Base-by-base conservation (phyloP, 2,888 invertebrate genomes). In the Mantis religiosa region DNA sequence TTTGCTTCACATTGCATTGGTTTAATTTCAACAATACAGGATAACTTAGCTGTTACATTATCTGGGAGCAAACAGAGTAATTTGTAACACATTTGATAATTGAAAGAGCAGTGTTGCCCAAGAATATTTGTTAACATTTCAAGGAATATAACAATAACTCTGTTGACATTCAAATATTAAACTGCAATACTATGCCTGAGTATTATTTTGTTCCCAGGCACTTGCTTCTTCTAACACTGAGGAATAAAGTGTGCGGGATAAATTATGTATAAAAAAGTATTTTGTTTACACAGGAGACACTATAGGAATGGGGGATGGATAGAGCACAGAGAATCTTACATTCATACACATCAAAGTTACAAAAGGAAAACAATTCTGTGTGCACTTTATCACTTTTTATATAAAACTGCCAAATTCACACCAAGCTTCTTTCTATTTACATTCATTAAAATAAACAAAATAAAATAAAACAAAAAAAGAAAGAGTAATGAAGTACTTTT, bases 401-500 rank as follows among this genome's bases (percentile, higher is more conserved):
- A 87, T 87, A 87, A 87, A 87, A 87, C 82, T 87, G 87, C n/a
- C 87, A 87, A 87, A 87, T 87, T 82, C 82, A 82, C 87, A 87
- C 87, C 82, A 87, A 82, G 87, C 87, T 34, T 82, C 34, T 82
- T 34, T 86, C 81, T 87, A 87, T 87, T 87, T 87, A 87, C 87
- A 87, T 27, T 87, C 82, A 82, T 87, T 82, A 82, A n/a, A 15
- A 82, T 34, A 30, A 81, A n/a, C n/a, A 71, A 20, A 82, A n/a
- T 9, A 71, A 8, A 20, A 71, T 34, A 12, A 82, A 82, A 82
- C 2, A n/a, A 87, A 30, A 71, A 25, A 71, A 71, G 54, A 71
- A 71, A 71, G 54, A 20, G 6, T 71, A 47, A 85, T 85, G 30
- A 87, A 87, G 81, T 87, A 87, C 87, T 82, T 25, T 41, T 82